A percentile compares a stretch with the other conserved stretches of the same genome.
Conservation (phyloP, 1,140 invertebrate species). For the Aporrectodea caliginosa region DNA sequence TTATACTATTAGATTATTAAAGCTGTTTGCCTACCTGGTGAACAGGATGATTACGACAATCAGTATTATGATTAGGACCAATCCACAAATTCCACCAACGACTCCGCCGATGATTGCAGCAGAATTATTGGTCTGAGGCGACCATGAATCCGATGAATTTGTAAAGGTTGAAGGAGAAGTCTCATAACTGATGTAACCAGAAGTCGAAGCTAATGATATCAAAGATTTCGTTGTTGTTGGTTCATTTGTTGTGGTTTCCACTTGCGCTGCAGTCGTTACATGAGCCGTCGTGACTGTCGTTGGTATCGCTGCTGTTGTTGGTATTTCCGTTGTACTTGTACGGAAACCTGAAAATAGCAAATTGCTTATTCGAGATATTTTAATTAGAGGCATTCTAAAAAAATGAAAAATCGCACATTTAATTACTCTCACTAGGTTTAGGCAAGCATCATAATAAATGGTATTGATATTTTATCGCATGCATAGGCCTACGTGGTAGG, state of each 20-base stretch:
- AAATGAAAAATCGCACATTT: too few relatives aligned
- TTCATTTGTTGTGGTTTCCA: neutral
- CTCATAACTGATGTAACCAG: neutral
- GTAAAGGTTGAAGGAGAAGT: neutral
- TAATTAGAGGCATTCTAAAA: too few relatives aligned
- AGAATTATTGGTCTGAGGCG: neutral
- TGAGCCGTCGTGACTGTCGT: neutral
- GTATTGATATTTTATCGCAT: too few relatives aligned
- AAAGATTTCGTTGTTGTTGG: neutral
- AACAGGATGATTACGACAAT: neutral
- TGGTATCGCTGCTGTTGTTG: too few relatives aligned
- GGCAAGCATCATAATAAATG: too few relatives aligned
- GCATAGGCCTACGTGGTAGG: too few relatives aligned
- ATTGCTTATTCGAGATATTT: too few relatives aligned
- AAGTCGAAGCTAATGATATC: neutral
- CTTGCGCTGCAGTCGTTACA: neutral
- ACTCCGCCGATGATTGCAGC: neutral
- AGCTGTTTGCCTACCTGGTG: neutral
- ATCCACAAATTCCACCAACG: neutral
- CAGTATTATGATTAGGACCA: neutral
- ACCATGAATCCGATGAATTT: neutral
- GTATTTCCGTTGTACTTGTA: too few relatives aligned
- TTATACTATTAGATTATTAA: neutral
- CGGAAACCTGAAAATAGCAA: too few relatives aligned
- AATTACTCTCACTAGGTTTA: too few relatives aligned